A percentile compares a stretch with the other conserved stretches of the same genome.
phyloP scores from a whole-genome alignment of 2,888 invertebrate species.

The Lomographa bimaculata region DNA sequence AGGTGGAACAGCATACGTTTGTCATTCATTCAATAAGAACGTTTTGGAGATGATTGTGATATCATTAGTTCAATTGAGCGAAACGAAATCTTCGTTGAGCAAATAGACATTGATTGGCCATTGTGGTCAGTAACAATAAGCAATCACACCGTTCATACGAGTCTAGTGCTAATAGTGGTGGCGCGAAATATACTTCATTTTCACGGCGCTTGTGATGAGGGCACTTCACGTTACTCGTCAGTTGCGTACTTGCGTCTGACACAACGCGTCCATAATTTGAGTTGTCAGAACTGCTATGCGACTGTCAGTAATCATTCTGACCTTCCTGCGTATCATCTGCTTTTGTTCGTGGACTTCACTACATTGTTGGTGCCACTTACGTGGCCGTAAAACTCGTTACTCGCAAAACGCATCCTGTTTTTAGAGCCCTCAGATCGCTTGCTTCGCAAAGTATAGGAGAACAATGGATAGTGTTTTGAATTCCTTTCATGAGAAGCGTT shows the following conservation, averaged over 20 bases:
- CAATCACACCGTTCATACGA: conserved; percentile 54
- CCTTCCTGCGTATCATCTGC: conserved; percentile 10
- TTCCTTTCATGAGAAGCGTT: conserved; percentile 14
- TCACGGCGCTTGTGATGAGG: conserved; percentile 45
- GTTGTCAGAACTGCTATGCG: conserved; percentile 5
- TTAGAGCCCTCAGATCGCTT: too few relatives aligned
- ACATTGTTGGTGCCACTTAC: conserved; percentile 5
- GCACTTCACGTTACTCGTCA: conserved; percentile 38
- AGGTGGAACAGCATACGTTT: conserved; percentile 34
- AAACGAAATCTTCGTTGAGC: conserved; percentile 47
- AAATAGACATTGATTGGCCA: conserved; percentile 67
- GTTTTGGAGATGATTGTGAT: conserved; percentile 37
- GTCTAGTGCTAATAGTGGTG: conserved; percentile 52
- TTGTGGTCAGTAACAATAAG: conserved; percentile 69
- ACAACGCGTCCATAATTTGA: conserved; percentile 19
- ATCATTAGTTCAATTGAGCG: conserved; percentile 41
- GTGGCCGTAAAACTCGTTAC: neutral
- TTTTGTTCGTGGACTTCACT: conserved; percentile 7
- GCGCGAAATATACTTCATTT: conserved; percentile 52
- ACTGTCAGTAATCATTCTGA: conserved; percentile 11
- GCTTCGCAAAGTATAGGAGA: conserved; percentile 9
- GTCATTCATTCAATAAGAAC: conserved; percentile 19
- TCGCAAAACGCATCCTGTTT: conserved; percentile 1
- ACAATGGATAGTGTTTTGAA: conserved; percentile 15
- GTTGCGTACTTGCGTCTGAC: conserved; percentile 27